Evolutionary conservation across 2,797 vertebrate species (phyloP), one percentile per base, ranked within the genome.

Genomic region (Salarias fasciatus): DNA sequence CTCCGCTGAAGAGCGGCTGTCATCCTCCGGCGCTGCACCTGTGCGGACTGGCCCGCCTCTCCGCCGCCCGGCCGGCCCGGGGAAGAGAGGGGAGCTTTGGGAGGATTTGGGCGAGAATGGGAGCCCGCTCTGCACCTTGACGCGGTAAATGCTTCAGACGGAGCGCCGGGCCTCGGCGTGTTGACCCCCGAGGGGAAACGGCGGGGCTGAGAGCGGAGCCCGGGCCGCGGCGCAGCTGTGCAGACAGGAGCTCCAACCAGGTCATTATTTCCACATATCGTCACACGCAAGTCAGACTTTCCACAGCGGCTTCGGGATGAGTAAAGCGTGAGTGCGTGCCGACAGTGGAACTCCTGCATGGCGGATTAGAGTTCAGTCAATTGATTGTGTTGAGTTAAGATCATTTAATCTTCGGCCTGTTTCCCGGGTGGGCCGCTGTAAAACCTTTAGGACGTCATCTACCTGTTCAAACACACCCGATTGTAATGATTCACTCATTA

Each of bases 81-180:
- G 24, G 63, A 62, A 77, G 48, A 75, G 74, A 65, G 41, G 44
- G 68, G 62, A 83, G 81, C 72, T 89, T 89, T 86, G 74, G 68
- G 56, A 66, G 86, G 89, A 88, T 87, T 90, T 90, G 83, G 61
- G 52, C 41, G 59, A 80, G 76, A 91, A 89, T 81, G 71, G 83
- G 50, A 67, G 47, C 69, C 71, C 84, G 83, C 85, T 87, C 86
- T 86, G 69, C 83, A 84, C 78, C 80, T 73, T 83, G 67, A 86
- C 48, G 28, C 57, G 2, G 50, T 77, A 67, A 88, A 86, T 78
- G 73, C 65, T 30, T 55, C 62, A 63, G 80, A 83, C 69, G 63
- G 56, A 33, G 52, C 13, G 42, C 58, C 15, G 14, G 66, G 37
- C 51, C 54, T 71, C 8, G 15, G 18, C n/a, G n/a, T 29, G 12